Evolutionary conservation across 2,797 vertebrate species (phyloP).

Genomic region (Melanotaenia maccullochi): DNA sequence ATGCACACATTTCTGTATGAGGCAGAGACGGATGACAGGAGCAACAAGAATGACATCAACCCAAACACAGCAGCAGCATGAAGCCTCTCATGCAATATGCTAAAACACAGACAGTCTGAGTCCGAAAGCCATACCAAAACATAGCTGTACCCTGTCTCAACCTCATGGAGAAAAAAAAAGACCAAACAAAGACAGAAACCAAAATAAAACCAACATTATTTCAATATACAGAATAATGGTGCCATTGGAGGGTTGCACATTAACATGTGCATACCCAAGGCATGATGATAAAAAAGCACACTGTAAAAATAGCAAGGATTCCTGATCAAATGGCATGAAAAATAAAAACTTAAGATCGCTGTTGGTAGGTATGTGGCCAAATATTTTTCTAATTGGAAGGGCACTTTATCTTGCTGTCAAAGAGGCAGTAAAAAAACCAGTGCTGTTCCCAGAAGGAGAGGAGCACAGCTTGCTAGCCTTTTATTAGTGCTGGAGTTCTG

Average conservation of each 20-base stretch:
- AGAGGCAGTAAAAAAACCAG: constrained; percentile 82
- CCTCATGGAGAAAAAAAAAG: constrained; percentile 41
- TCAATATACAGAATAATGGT: constrained; percentile 66
- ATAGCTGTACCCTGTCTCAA: constrained; percentile 38
- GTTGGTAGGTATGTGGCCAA: constrained; percentile 84
- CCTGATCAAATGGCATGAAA: constrained; percentile 77
- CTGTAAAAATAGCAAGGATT: constrained; percentile 72
- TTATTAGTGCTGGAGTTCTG: constrained; percentile 84
- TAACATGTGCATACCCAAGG: constrained; percentile 66
- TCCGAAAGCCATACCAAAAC: constrained; percentile 54
- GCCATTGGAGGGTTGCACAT: constrained; percentile 39
- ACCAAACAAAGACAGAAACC: constrained; percentile 52
- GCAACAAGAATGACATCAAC: constrained; percentile 76
- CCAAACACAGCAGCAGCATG: constrained; percentile 67
- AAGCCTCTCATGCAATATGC: constrained; percentile 69
- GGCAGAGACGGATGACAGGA: constrained; percentile 70
- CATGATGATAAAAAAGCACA: constrained; percentile 66
- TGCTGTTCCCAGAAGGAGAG: constrained; percentile 83
- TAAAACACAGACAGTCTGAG: constrained; percentile 60
- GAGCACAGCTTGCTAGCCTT: constrained; percentile 83
- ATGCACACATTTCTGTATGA: constrained; percentile 69
- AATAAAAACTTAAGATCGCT: constrained; percentile 73
- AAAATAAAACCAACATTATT: constrained; percentile 64
- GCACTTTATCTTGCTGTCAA: constrained; percentile 89
- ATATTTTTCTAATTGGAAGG: constrained; percentile 90